These are phyloP conservation scores for Hippocampus barbouri DNA, from an alignment of 2,113 vertebrate species.

Conservation along the genomic window DNA sequence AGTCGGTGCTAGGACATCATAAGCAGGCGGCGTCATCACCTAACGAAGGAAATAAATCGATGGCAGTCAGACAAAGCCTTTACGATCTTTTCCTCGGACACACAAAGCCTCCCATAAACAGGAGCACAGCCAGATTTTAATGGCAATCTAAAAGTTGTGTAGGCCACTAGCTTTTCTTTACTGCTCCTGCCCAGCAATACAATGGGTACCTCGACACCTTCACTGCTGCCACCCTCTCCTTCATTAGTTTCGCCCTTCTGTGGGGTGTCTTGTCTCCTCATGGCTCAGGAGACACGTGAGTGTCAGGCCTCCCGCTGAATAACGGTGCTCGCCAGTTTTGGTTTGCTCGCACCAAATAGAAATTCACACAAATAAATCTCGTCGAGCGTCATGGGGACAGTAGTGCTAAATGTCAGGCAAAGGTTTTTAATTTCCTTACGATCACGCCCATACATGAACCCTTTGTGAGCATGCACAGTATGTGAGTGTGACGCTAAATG, in stretches of 20 bases:
- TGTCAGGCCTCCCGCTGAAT: constrained; percentile 69
- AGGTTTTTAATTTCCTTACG: constrained; percentile 60
- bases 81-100: constrained; percentile 66
- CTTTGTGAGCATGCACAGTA: constrained; percentile 24
- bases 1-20: constrained; percentile 70
- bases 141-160: constrained; percentile 73
- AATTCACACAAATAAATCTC: constrained; percentile 14
- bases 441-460: constrained; percentile 23
- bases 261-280: constrained; percentile 59
- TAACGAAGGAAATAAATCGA: constrained; percentile 78
- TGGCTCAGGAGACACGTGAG: constrained; percentile 65
- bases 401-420: constrained; percentile 69
- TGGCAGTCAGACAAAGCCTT: constrained; percentile 72
- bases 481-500: constrained; percentile 64
- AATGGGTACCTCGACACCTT: constrained; percentile 59
- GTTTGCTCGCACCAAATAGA: constrained; percentile 44
- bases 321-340: constrained; percentile 61
- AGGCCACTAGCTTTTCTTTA: constrained; percentile 71
- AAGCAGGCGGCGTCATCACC: constrained; percentile 69
- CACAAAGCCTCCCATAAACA: constrained; percentile 73
- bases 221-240: constrained; percentile 54
- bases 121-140: constrained; percentile 68
- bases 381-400: constrained; percentile 41
- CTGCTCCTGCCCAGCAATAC: constrained; percentile 61
- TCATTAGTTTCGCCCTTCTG: constrained; percentile 59